Evolutionary conservation across 2,888 invertebrate genomes (phyloP).

Genomic region (Spodoptera exigua): DNA sequence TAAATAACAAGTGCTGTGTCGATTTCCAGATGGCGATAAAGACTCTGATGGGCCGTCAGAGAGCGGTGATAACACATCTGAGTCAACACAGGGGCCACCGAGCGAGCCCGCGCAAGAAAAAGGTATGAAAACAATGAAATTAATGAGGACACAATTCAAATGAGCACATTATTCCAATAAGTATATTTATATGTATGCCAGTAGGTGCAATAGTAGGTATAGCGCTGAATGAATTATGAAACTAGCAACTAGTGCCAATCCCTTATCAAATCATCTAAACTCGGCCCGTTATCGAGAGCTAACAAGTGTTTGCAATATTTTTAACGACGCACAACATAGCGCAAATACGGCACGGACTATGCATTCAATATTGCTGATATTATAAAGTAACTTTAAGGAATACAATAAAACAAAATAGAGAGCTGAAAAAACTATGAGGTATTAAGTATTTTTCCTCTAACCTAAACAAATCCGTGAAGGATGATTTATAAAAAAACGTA

Average conservation of each 20-base stretch:
- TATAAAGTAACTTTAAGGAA: not conserved
- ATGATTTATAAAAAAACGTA: slow-evolving; percentile 5
- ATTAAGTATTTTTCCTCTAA: not conserved
- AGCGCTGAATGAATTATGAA: slow-evolving; percentile 34
- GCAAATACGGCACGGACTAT: slow-evolving; percentile 10
- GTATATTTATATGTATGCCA: slow-evolving; percentile 9
- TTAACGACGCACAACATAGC: slow-evolving; percentile 45
- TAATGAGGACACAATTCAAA: slow-evolving; percentile 14
- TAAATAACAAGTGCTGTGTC: slow-evolving; percentile 60
- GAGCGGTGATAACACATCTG: slow-evolving; percentile 87
- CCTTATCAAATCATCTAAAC: slow-evolving; percentile 57
- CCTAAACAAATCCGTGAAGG: slow-evolving; percentile 1
- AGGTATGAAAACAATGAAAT: slow-evolving; percentile 69
- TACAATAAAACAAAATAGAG: slow-evolving; percentile 8
- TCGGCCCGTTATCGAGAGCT: slow-evolving; percentile 50
- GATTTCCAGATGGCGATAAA: slow-evolving; percentile 85
- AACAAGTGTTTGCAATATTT: slow-evolving; percentile 54
- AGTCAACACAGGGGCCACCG: slow-evolving; percentile 82
- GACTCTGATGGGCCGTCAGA: slow-evolving; percentile 88
- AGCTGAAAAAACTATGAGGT: not conserved
- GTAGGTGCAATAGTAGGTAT: slow-evolving; percentile 16
- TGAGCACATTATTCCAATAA: slow-evolving; percentile 9
- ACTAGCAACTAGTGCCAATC: slow-evolving; percentile 37
- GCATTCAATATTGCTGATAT: slow-evolving; percentile 14
- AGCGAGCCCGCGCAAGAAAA: slow-evolving; percentile 87